Evolutionary conservation across 2,888 invertebrate genomes (phyloP), one percentile per base, ranked within the genome.

Genomic region (Drosophila anomelani): DNA sequence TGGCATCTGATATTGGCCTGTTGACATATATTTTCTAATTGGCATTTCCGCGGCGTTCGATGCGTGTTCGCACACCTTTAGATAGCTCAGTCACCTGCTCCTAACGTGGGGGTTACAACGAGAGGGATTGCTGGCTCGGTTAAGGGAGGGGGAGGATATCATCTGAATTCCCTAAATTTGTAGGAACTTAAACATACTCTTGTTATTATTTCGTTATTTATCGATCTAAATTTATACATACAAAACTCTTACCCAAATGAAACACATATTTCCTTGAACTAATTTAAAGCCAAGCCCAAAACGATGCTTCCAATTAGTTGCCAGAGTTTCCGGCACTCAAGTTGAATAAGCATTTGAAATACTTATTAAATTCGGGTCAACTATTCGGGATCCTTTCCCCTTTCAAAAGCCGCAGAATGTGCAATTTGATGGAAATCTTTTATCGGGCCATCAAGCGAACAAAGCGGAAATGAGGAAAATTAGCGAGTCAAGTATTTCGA

Each of bases 21-120:
- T 79, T 86, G 89, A 85, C 88, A 85, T 70, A 89, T 70, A 88
- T 85, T 82, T 77, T 77, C 77, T 80, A 85, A 85, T 87, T 85
- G 88, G 80, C 80, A 74, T 79, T 80, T 77, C 80, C 89, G 77
- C 55, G 79, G 77, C 74, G 58, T 36, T 75, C 59, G 54, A 54
- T 36, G 55, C 23, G 47, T 51, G 20, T 15, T 54, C 8, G 20
- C 64, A 34, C 23, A 67, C 54, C 64, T 63, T 63, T 43, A 13
- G 38, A 23, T 61, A 17, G 49, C 64, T n/a, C 47, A 20, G 59
- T 59, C 67, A 39, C 23, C 51, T 32, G 26, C 26, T 9, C 10
- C 20, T 3, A n/a, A 10, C 13, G n/a, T 32, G 17, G 10, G 69
- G 44, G 34, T 26, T 36, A 23, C 4, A 12, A 9, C 1, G 15